phyloP scores from a whole-genome alignment of 2,113 vertebrate species.

The Mastomys coucha region DNA sequence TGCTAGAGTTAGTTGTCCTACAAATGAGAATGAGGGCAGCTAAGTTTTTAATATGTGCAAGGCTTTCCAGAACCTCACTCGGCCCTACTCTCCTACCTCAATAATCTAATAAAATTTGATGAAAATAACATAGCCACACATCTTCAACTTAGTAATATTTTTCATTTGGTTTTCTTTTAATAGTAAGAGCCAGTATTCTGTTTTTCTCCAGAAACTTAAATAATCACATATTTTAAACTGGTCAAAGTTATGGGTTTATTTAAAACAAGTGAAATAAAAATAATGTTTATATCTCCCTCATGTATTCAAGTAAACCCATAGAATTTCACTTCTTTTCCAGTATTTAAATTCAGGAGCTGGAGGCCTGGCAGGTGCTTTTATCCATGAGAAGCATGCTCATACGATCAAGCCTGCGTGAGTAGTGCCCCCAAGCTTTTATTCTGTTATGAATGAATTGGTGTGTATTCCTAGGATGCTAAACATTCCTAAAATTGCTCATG shows the following conservation, averaged over 20 bases:
- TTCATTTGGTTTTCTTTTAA: constrained; percentile 44
- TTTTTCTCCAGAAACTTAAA: constrained; percentile 1
- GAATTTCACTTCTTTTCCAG: constrained; percentile 83
- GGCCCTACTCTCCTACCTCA: not conserved
- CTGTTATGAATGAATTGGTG: constrained; percentile 7
- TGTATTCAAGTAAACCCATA: not conserved
- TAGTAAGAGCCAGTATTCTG: not conserved
- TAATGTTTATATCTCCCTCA: not conserved
- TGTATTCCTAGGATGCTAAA: constrained; percentile 29
- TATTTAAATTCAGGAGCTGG: constrained; percentile 97
- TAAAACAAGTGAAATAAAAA: not conserved
- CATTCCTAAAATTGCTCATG: constrained; percentile 32
- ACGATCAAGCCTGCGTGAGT: constrained; percentile 94
- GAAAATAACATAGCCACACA: not conserved
- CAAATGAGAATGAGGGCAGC: not conserved
- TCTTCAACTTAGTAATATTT: not conserved
- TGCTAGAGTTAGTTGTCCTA: not conserved
- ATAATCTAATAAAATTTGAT: not conserved
- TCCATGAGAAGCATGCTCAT: constrained; percentile 93
- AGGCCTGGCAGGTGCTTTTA: constrained; percentile 92
- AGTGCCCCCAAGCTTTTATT: constrained; percentile 35
- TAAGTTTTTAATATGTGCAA: not conserved
- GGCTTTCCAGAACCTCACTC: not conserved
- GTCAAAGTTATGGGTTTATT: not conserved
- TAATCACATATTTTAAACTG: not conserved